These are phyloP conservation scores for Mus spretus DNA, from an alignment of 2,797 vertebrate species.

Conservation along the genomic window DNA sequence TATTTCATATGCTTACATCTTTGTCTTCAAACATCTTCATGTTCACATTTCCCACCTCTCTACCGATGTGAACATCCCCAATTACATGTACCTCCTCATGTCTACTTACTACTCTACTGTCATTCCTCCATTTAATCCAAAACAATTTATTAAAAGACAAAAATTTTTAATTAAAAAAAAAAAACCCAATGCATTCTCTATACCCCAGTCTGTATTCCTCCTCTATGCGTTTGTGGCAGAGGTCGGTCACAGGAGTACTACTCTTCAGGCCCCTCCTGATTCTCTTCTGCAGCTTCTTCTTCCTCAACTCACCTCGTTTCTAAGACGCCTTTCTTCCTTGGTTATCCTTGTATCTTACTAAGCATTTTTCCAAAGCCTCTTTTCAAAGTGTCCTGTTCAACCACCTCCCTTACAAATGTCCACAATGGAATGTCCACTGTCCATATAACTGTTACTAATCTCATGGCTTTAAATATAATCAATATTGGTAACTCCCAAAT, in stretches of 20 bases:
- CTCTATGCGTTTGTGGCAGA: slow-evolving; percentile 12
- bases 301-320: slow-evolving; percentile 24
- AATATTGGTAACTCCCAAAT: slow-evolving; percentile 15
- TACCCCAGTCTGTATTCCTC: slow-evolving; percentile 16
- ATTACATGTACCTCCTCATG: not conserved
- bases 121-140: slow-evolving; percentile 14
- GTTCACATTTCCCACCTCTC: not conserved
- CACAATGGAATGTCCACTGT: not conserved
- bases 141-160: not conserved
- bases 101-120: not conserved
- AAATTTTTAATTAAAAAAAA: not conserved
- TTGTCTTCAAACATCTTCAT: not conserved
- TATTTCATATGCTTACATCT: slow-evolving; percentile 6
- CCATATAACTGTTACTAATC: slow-evolving; percentile 27
- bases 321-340: not conserved
- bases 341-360: not conserved
- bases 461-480: slow-evolving; percentile 41
- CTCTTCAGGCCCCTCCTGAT: slow-evolving; percentile 13
- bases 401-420: not conserved
- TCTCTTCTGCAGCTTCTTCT: slow-evolving; percentile 39
- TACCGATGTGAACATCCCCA: not conserved
- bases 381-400: slow-evolving; percentile 9
- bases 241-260: not conserved
- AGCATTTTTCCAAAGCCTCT: slow-evolving; percentile 19
- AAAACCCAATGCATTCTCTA: not conserved